phyloP scores from a whole-genome alignment of 2,888 invertebrate species.

The Saturnia japonica region DNA sequence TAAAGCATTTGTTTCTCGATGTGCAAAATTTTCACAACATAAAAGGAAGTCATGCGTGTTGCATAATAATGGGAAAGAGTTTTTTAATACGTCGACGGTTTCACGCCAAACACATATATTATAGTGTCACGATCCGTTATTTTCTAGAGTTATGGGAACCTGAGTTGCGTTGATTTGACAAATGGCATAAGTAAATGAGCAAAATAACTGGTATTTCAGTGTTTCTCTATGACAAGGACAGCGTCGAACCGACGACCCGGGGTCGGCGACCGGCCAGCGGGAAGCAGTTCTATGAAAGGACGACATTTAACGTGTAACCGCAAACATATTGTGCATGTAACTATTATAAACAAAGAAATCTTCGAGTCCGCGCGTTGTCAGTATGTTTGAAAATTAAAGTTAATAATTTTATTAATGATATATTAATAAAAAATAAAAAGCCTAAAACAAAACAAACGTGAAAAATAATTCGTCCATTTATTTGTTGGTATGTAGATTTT shows the following conservation, averaged over 20 bases:
- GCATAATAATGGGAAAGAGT: background rate
- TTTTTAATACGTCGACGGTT: background rate
- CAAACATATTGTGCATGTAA: slow-evolving; percentile 28
- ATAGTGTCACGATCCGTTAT: slow-evolving; percentile 4
- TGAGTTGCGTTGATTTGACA: slow-evolving; percentile 4
- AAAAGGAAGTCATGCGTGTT: background rate
- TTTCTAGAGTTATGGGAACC: background rate
- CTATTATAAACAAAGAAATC: background rate
- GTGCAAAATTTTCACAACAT: background rate
- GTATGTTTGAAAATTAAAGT: too few relatives aligned
- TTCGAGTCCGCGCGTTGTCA: background rate
- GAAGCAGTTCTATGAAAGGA: slow-evolving; percentile 31
- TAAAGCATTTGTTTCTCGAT: background rate
- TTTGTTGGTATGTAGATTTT: too few relatives aligned
- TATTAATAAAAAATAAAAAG: too few relatives aligned
- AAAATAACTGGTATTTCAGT: slow-evolving; percentile 21
- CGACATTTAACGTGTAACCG: slow-evolving; percentile 44
- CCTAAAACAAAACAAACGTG: too few relatives aligned
- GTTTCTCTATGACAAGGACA: slow-evolving; percentile 44
- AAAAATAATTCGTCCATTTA: too few relatives aligned
- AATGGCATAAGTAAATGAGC: background rate
- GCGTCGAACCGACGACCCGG: slow-evolving; percentile 43
- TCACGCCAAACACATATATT: background rate
- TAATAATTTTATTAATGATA: too few relatives aligned
- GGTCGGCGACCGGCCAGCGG: slow-evolving; percentile 57